Evolutionary conservation across 2,888 invertebrate genomes (phyloP), one percentile per base, ranked within the genome.

Genomic region (Sepiola atlantica): DNA sequence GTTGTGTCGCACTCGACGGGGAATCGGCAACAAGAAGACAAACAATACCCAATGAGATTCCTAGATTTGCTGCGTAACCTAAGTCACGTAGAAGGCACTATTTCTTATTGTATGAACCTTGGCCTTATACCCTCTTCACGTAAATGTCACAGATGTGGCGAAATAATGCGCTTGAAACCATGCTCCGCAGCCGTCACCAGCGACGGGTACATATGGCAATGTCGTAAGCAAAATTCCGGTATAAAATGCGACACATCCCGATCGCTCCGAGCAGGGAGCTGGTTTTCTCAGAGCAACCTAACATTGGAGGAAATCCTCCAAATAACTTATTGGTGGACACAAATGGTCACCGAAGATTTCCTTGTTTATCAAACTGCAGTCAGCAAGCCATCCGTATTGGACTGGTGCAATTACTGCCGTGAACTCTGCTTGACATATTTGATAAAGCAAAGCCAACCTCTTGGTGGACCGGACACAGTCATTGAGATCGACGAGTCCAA

Each of bases 331-430:
- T 94, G 90, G 94, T 94, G 94, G 94, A 91, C 55, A 16, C 90
- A 57, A n/a, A 35, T 35, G 28, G 57, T 91, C 21, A 32, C 91
- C 1, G 91, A 94, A 35, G 90, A 91, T 55, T 91, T 57, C 18
- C 55, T 94, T 20, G 90, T 94, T 16, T 90, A 91, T 55, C 90
- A 94, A 91, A 94, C 90, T 1, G 57, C 55, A n/a, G 32, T 94
- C n/a, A 92, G 55, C 24, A 91, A 54, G 10, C 90, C 55, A 2
- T 90, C 94, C 28, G 94, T 91, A 24, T 54, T 91, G n/a, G 94
- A 94, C 55, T 94, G 94, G 94, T 94, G 91, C 45, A 94, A 94
- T 32, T 94, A 90, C 20, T 94, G 94, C 55, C 90, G 91, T 28
- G 94, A 94, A 55, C 90, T 94, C 35, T 94, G 94, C 91, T 55